Base-by-base conservation (phyloP, 2,888 invertebrate genomes). In the Dicranocentrus wangi region DNA sequence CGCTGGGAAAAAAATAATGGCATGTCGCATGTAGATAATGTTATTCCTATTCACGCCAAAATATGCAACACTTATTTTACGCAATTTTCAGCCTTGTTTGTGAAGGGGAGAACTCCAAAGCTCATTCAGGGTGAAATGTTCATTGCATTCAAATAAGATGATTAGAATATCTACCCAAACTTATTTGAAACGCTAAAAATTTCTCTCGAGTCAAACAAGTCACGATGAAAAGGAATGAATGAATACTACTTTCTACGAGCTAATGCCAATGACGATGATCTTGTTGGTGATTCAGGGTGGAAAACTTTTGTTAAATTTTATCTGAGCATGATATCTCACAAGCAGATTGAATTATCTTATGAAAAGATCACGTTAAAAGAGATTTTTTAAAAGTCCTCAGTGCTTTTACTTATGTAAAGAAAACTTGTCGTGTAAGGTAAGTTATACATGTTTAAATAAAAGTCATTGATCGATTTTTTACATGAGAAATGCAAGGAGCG, bases 121-220 rank as follows among this genome's bases (percentile, higher is more conserved):
- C 13, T 55, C 10, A 10, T 10, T 32, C 55, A 55, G 1, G 55
- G 23, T 27, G 60, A 60, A 60, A 17, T 60, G 28, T 17, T 60
- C 60, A 60, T 32, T 2, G 27, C 17, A 60, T 60, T 60, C 60
- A 60, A 28, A 55, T 23, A 2, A 28, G 28, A 32, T 32, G 60
- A 60, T 60, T 60, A 60, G 21, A 60, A 28, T 32, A 47, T 47
- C 5, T 47, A 28, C 1, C 25, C 25, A 25, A 55, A 21, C 25
- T 1, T 23, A 8, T 21, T 55, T 55, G 10, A 1, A 21, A 55
- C 21, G 1, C 13, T 13, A 23, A 55, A 1, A 23, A 1, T 21
- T 25, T 23, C 10, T 10, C 55, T 55, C 23, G 7, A 21, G 25
- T 21, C 1, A 60, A 28, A 60, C 60, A 60, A 60, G 60, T 60